These are phyloP conservation scores for Deroplatys truncata DNA, from an alignment of 2,888 invertebrate species.

Conservation along the genomic window DNA sequence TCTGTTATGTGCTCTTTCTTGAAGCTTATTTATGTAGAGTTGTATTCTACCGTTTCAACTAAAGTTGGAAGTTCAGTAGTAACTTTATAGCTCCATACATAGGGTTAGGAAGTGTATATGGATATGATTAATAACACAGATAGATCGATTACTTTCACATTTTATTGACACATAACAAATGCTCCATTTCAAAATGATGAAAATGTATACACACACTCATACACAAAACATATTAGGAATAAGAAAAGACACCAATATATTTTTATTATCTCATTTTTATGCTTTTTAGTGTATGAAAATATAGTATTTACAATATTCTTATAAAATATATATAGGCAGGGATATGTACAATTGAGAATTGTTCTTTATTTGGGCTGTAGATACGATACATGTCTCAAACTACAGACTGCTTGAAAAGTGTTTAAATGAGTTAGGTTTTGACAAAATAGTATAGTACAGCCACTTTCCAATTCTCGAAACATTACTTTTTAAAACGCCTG, in stretches of 20 bases:
- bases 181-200: conserved; percentile 9
- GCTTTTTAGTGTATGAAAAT: conserved; percentile 28
- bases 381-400: background rate
- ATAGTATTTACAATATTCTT: conserved; percentile 31
- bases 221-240: background rate
- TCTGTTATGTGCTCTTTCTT: too few species aligned
- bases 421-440: background rate
- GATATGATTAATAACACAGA: background rate
- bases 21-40: too few species aligned
- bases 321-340: conserved; percentile 29
- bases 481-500: background rate
- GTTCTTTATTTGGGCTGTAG: background rate
- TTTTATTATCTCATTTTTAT: conserved; percentile 19
- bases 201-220: background rate
- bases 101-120: background rate
- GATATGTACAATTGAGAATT: conserved; percentile 28
- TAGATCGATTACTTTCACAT: background rate
- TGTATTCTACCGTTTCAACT: too few species aligned
- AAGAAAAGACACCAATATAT: conserved; percentile 11
- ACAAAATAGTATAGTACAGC: background rate
- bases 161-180: conserved; percentile 9
- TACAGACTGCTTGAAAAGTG: background rate
- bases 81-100: background rate
- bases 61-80: too few species aligned
- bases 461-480: background rate